Evolutionary conservation across 2,888 invertebrate species (phyloP).

Genomic region (Xanthorhoe designata): DNA sequence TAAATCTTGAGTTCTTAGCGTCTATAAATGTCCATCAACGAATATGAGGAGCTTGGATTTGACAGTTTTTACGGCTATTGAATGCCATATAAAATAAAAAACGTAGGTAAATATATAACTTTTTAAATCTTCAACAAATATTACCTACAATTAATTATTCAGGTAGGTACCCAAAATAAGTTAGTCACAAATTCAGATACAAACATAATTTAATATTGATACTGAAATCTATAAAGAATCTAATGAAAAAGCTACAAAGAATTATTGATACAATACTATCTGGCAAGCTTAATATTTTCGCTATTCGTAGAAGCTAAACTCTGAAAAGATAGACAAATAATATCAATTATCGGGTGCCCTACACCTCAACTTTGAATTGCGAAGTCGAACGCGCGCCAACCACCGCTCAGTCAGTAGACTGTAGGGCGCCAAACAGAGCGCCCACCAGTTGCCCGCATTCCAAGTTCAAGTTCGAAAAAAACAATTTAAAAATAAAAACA

Average conservation of each 20-base stretch:
- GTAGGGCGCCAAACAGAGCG: conserved; percentile 60
- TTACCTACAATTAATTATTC: too few relatives aligned
- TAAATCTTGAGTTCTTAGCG: background rate
- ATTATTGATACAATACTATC: background rate
- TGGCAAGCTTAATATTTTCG: background rate
- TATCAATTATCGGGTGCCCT: conserved; percentile 8
- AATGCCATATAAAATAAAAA: too few relatives aligned
- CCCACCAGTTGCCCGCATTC: conserved; percentile 62
- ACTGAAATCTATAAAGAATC: too few relatives aligned
- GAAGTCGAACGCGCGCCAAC: conserved; percentile 42
- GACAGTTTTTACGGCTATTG: too few relatives aligned
- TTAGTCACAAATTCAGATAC: too few relatives aligned
- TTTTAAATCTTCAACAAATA: too few relatives aligned
- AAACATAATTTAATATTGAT: too few relatives aligned
- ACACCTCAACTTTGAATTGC: conserved; percentile 10
- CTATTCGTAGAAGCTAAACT: background rate
- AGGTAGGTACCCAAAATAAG: too few relatives aligned
- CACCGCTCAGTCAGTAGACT: conserved; percentile 66
- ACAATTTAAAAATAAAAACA: conserved; percentile 41
- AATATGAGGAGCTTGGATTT: background rate
- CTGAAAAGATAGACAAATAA: background rate
- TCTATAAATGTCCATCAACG: background rate
- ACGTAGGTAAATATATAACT: too few relatives aligned
- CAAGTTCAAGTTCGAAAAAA: conserved; percentile 61
- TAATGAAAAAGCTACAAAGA: too few relatives aligned